Conservation (phyloP, 2,797 vertebrate genomes). For the Lagodon rhomboides region DNA sequence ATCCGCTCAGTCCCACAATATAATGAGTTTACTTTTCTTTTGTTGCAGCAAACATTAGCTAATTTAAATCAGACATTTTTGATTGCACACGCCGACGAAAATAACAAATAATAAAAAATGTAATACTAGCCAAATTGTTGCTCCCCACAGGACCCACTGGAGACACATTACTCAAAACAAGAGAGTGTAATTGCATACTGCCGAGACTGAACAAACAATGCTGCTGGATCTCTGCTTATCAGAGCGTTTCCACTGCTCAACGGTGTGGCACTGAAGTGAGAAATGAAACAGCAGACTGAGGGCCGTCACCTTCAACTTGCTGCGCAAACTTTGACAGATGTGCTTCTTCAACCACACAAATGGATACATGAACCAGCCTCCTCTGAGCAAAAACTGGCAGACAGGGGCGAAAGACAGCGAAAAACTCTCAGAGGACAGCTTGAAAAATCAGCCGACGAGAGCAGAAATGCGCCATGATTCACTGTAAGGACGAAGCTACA, state of each 20-base stretch:
- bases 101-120: constrained; percentile 68
- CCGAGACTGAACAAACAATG: constrained; percentile 71
- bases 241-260: constrained; percentile 56
- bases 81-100: constrained; percentile 67
- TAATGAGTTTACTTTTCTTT: constrained; percentile 59
- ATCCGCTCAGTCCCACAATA: constrained; percentile 17
- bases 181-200: constrained; percentile 62
- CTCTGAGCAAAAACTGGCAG: constrained; percentile 19
- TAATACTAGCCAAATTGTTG: constrained; percentile 71
- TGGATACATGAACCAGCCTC: constrained; percentile 22
- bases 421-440: constrained; percentile 8
- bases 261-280: constrained; percentile 38
- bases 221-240: constrained; percentile 65
- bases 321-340: constrained; percentile 58
- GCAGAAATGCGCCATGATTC: constrained; percentile 4
- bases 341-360: constrained; percentile 44
- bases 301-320: constrained; percentile 62
- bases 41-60: constrained; percentile 61
- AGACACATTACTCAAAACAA: constrained; percentile 73
- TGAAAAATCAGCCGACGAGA: constrained; percentile 14
- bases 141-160: constrained; percentile 69
- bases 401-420: neutral
- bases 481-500: constrained; percentile 8
- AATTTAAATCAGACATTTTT: constrained; percentile 68
- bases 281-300: constrained; percentile 47